Conservation (phyloP, 2,113 vertebrate species). For the Zootoca vivipara region DNA sequence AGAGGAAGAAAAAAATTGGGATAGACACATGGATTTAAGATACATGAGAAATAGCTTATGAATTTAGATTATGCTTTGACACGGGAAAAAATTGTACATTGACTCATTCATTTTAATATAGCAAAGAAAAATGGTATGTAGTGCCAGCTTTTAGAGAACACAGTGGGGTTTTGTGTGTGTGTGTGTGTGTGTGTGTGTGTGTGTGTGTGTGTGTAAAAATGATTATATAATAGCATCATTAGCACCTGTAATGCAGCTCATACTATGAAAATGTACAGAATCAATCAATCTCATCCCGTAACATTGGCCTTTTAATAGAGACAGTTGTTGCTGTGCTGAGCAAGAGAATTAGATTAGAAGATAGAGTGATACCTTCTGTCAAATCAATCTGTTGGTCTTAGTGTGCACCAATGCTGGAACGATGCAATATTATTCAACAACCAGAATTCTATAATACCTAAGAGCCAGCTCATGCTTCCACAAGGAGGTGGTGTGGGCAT, state of each 20-base stretch:
- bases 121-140: constrained; percentile 75
- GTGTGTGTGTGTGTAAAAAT: constrained; percentile 59
- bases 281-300: not conserved
- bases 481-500: not conserved
- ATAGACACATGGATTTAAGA: constrained; percentile 75
- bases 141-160: constrained; percentile 70
- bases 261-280: constrained; percentile 54
- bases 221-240: constrained; percentile 74
- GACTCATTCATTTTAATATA: constrained; percentile 90
- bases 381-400: not conserved
- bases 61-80: constrained; percentile 83
- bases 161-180: not conserved
- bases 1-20: constrained; percentile 72
- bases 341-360: not conserved
- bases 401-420: too few species aligned
- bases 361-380: not conserved
- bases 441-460: not conserved
- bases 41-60: constrained; percentile 85
- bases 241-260: constrained; percentile 75
- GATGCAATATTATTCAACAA: not conserved
- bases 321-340: not conserved
- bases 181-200: constrained; percentile 30
- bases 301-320: not conserved
- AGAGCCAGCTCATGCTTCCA: not conserved
- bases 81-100: constrained; percentile 82